phyloP scores from a whole-genome alignment of 2,113 vertebrate species.

The Tachuris rubrigastra region DNA sequence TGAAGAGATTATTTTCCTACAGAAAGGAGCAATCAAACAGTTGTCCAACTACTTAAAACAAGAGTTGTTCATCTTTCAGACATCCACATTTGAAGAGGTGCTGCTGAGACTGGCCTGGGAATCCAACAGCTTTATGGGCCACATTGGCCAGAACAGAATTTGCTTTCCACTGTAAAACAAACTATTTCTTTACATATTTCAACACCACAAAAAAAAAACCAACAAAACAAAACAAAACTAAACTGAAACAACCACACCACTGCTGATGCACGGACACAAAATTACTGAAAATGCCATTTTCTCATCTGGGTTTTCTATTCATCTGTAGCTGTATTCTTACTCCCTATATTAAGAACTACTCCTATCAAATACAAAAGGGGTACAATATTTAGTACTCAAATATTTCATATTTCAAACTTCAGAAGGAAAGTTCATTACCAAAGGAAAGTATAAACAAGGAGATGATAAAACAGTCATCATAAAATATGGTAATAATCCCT shows the following conservation, averaged over 20 bases:
- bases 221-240: neutral
- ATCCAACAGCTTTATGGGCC: neutral
- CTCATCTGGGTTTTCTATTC: neutral
- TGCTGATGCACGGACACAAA: neutral
- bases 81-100: neutral
- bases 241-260: neutral
- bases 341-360: neutral
- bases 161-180: neutral
- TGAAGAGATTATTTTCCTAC: conserved; percentile 58
- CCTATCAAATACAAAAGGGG: neutral
- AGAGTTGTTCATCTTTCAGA: conserved; percentile 40
- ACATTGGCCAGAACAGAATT: neutral
- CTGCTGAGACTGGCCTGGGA: neutral
- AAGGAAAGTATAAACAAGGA: conserved; percentile 46
- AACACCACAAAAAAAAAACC: neutral
- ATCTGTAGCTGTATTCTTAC: neutral
- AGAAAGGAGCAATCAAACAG: conserved; percentile 56
- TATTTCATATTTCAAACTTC: conserved; percentile 12
- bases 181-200: neutral
- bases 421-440: conserved; percentile 19
- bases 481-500: conserved; percentile 45
- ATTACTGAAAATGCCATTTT: neutral
- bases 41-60: conserved; percentile 54
- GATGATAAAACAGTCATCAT: conserved; percentile 24
- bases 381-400: neutral